Conservation (phyloP, 1,140 invertebrate species). For the Micrasema longulum region DNA sequence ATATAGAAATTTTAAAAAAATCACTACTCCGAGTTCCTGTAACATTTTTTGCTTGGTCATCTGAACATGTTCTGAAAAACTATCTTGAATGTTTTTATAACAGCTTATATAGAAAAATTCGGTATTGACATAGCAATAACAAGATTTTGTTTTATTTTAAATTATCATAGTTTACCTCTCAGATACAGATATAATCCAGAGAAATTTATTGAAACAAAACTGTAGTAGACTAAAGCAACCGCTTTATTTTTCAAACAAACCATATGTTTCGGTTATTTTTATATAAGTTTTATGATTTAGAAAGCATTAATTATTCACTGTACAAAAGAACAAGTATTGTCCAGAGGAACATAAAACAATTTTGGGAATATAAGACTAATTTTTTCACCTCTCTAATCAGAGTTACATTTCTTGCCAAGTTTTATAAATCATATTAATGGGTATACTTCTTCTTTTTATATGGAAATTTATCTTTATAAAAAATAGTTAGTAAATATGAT, state of each 20-base stretch:
- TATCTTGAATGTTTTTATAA: not conserved
- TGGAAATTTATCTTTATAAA: too few relatives aligned
- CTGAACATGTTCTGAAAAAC: not conserved
- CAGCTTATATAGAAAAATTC: not conserved
- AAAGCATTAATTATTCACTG: conserved; percentile 1
- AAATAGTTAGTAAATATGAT: too few relatives aligned
- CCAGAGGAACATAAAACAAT: too few relatives aligned
- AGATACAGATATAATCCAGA: not conserved
- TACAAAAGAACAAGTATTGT: not conserved
- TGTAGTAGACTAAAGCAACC: too few relatives aligned
- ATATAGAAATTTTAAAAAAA: not conserved
- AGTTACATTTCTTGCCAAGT: too few relatives aligned
- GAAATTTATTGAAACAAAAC: not conserved
- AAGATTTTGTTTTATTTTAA: too few relatives aligned
- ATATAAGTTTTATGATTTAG: not conserved
- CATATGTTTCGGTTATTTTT: not conserved
- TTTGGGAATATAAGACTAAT: too few relatives aligned
- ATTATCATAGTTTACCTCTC: too few relatives aligned
- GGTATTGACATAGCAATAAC: too few relatives aligned
- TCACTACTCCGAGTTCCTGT: not conserved
- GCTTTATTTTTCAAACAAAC: not conserved
- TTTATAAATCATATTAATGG: too few relatives aligned
- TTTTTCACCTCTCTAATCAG: too few relatives aligned
- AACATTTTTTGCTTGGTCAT: not conserved
- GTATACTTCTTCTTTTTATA: too few relatives aligned